phyloP scores from a whole-genome alignment of 2,797 vertebrate genomes.

The Sorex maritimensis region DNA sequence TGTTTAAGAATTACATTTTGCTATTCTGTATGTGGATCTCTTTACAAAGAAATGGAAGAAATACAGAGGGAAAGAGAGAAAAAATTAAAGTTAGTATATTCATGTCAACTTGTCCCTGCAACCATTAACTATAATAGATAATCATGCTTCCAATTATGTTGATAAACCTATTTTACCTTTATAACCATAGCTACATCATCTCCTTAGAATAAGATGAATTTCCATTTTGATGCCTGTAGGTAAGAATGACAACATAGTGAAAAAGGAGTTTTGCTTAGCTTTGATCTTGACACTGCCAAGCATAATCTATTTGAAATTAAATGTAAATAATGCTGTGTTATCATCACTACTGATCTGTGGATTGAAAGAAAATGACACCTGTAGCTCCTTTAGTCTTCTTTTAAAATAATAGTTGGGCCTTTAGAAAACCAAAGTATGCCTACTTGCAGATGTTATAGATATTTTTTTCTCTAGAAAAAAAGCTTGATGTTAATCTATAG shows the following conservation, averaged over 20 bases:
- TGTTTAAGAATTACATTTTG: conserved; percentile 26
- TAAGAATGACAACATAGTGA: conserved; percentile 80
- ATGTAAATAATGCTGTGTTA: conserved; percentile 84
- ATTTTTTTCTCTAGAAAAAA: conserved; percentile 26
- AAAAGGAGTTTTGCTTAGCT: conserved; percentile 83
- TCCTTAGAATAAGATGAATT: conserved; percentile 81
- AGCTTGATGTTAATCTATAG: not conserved
- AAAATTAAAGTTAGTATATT: conserved; percentile 86
- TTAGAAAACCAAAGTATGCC: conserved; percentile 53
- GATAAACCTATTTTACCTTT: conserved; percentile 89
- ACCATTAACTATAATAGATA: conserved; percentile 84
- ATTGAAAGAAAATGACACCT: conserved; percentile 84
- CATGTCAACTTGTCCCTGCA: conserved; percentile 79
- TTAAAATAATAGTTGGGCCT: conserved; percentile 60
- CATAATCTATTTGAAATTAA: conserved; percentile 72
- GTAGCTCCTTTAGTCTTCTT: conserved; percentile 64
- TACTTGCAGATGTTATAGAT: not conserved
- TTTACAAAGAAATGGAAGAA: conserved; percentile 11
- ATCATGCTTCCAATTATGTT: conserved; percentile 88
- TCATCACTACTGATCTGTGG: conserved; percentile 80
- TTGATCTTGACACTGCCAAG: conserved; percentile 85
- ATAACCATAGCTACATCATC: conserved; percentile 88
- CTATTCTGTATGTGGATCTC: no score
- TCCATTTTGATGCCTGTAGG: conserved; percentile 87
- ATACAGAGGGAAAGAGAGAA: not conserved